Evolutionary conservation across 2,797 vertebrate genomes (phyloP), one percentile per base, ranked within the genome.

Genomic region (Arvicola amphibius): DNA sequence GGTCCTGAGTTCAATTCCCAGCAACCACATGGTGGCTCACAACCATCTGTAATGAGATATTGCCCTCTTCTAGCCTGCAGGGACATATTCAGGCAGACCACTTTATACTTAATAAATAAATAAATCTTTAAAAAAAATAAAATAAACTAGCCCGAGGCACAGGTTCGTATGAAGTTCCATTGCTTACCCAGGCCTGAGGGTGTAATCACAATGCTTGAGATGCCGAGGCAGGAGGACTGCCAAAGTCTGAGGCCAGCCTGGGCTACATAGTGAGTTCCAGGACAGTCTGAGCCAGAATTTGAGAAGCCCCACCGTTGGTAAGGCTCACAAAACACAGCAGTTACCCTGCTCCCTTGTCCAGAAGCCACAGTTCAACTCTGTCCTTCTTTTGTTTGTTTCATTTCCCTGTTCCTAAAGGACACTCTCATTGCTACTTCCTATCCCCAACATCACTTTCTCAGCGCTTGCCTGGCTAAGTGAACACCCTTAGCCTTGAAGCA

Each of bases 401-500:
- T 77, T 93, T 91, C 61, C 61, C 1, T 34, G 9, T 51, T 71
- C 88, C 67, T 65, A 48, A 65, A 40, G 34, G 8, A 71, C 51
- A 0, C 63, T 25, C 14, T 6, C 0, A 4, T 0, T 0, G 27
- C 79, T 40, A 10, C 90, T 88, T 88, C 92, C 90, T 84, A 10
- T 19, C 48, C 21, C 23, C 4, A 0, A 4, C 19, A 2, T 65
- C 59, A 7, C 40, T 32, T 2, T 4, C 1, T 34, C n/a, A 40
- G 19, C 34, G 0, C 19, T 16, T 3, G n/a, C 69, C 48, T 48
- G 53, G 1, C 12, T 1, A 4, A 3, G 16, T 4, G 14, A 84
- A 21, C 13, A 0, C n/a, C 1, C 6, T 4, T 8, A 32, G 59
- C 48, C 65, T 4, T 25, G 1, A 0, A 6, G 17, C 5, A 1